Base-by-base conservation (phyloP, 2,888 invertebrate species). In the Dusona sp. region DNA sequence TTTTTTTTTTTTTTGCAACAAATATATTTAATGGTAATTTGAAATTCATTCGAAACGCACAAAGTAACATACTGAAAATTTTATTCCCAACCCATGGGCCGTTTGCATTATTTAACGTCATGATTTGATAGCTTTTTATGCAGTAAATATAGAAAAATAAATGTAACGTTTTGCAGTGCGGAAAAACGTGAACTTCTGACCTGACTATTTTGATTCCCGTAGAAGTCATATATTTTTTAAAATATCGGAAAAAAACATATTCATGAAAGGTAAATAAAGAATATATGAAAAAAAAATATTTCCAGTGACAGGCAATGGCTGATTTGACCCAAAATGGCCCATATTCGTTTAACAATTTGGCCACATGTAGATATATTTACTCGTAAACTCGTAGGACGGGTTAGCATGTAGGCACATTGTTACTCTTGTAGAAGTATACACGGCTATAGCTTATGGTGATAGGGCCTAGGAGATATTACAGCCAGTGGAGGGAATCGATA, bases 401-500 rank as follows among this genome's bases (percentile, higher is more conserved):
- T 54, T 33, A 36, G 42, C 57, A 25, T 29, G 33, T 68, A 57
- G 54, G 57, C 22, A 70, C 29, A 70, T 70, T 70, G 42, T 70
- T 61, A 70, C 11, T 45, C 45, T 67, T 48, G 64, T 81, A 70
- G 67, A 19, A 48, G 65, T 13, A 22, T 68, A 45, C 54, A 42
- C 33, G 33, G 51, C 54, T 79, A 70, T 77, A 74, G 57, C 72
- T 36, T 70, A 77, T 42, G 77, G 61, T 19, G 57, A 79, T 57
- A 16, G 85, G 74, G 74, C 25, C 64, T 68, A 65, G 42, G 57
- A 72, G 65, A 73, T 77, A 77, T 83, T 70, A 36, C 42, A 88
- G 74, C 54, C 72, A 83, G 86, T 80, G 68, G 87, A 80, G 87
- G 83, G 86, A 92, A 92, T 92, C 92, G 91, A 92, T 92, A 92